Base-by-base conservation (phyloP, 2,888 invertebrate species). In the Pristionchus japonicus region DNA sequence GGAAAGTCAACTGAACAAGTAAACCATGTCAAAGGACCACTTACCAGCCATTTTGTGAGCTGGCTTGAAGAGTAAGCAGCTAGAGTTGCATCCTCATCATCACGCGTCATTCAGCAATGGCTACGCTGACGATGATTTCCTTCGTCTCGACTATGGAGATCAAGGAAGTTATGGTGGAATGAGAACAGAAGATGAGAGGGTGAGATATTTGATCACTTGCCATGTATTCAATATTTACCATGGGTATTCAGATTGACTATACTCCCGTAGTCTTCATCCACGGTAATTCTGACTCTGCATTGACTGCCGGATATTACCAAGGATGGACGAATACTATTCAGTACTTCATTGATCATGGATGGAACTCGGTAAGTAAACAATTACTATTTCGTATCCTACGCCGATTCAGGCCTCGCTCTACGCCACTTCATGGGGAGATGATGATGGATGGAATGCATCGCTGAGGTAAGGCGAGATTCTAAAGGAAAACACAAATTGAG, bases 351-450 rank as follows among this genome's bases (percentile, higher is more conserved):
- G 88, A 89, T 15, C 84, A 91, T 89, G 91, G 91, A 15, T 91
- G 90, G 13, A 91, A 90, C 17, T 34, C 57, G 3, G n/a, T n/a
- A n/a, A n/a, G n/a, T n/a, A n/a, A n/a, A n/a, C n/a, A 74, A n/a
- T n/a, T n/a, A n/a, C n/a, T n/a, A n/a, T n/a, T n/a, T n/a, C n/a
- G n/a, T n/a, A n/a, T n/a, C n/a, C n/a, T n/a, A n/a, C n/a, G n/a
- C n/a, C n/a, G n/a, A n/a, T n/a, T n/a, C 40, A 87, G 15, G 89
- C 91, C 15, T 92, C 92, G 37, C 88, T 93, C 0, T 93, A 93
- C 82, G 93, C 92, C 7, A 92, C 92, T 34, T 91, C 92, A 1
- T 92, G 92, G 92, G 92, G 92, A 83, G 92, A 92, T 77, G 90
- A 88, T n/a, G 89, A 88, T 20, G 74, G 90, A 11, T 15, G 86